Evolutionary conservation across 2,113 vertebrate species (phyloP), one percentile per base, ranked within the genome.

Genomic region (Nycticorax nycticorax): DNA sequence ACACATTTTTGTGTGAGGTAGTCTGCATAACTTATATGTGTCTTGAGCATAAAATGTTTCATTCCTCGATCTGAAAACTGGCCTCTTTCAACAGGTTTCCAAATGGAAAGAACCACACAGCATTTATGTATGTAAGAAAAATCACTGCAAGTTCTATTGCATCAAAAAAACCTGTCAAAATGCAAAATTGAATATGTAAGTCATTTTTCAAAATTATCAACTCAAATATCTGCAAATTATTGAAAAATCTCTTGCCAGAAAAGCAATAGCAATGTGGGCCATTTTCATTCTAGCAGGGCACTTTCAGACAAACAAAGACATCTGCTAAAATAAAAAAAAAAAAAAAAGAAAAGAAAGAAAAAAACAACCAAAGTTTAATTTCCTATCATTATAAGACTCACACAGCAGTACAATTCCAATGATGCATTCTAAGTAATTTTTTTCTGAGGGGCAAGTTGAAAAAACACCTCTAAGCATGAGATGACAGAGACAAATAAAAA

Each of bases 401-500:
- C 15, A 63, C 17, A 72, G 66, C 69, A 82, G 28, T 39, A 90
- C 21, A 35, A 72, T 56, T 93, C 47, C 72, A 86, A 35, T 21
- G 66, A 39, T 9, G 18, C 8, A 59, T 72, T 62, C 55, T 63
- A 72, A 83, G n/a, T 26, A 50, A 41, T 4, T 7, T 67, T 77
- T 80, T 86, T 85, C 53, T 45, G 45, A 87, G 39, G 14, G 41
- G 9, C 9, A 80, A 93, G 53, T 19, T 63, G 59, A 85, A 94
- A 92, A 92, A 89, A n/a, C 35, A 83, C n/a, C 45, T 90, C 74
- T 64, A 82, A 91, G 84, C 62, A 79, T 21, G 60, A 88, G 48
- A 73, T 85, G 53, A 84, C 43, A 81, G 53, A 60, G 43, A 84
- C 52, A 77, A 92, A 96, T 52, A 95, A 91, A 92, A 60, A 63